Conservation (phyloP, 2,797 vertebrate species). For the Tragelaphus oryx region DNA sequence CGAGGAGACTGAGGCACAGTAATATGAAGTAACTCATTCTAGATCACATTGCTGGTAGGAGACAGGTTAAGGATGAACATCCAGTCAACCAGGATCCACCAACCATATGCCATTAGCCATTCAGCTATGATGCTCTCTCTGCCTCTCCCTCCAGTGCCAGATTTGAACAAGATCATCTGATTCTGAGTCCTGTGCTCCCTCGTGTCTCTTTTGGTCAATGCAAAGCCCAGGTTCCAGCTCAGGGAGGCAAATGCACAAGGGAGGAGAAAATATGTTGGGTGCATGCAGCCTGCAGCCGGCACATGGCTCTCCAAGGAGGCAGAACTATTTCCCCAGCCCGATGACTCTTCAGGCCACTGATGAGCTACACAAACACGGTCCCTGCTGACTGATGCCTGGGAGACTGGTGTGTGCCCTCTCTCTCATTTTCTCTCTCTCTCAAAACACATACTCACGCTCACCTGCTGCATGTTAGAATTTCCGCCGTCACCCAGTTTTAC, state of each 20-base stretch:
- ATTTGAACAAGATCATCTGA: not conserved
- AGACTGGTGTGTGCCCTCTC: not conserved
- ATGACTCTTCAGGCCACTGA: not conserved
- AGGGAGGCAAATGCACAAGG: not conserved
- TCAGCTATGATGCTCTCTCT: not conserved
- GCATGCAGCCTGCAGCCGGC: not conserved
- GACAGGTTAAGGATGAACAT: not conserved
- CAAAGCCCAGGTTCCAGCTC: not conserved
- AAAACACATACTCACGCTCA: not conserved
- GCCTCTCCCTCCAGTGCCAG: not conserved
- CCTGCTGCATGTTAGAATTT: not conserved
- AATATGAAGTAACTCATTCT: not conserved
- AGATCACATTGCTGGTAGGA: not conserved
- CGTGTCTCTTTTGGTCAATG: not conserved
- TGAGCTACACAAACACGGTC: not conserved
- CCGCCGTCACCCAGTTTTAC: not conserved
- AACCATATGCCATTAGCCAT: not conserved
- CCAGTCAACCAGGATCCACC: not conserved
- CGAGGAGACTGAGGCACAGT: not conserved
- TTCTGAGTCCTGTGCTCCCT: not conserved
- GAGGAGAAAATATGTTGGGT: not conserved
- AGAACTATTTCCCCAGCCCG: not conserved
- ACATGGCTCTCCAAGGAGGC: not conserved
- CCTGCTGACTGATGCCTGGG: not conserved
- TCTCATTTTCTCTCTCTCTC: not conserved